A percentile compares a stretch with the other conserved stretches of the same genome.
phyloP scores from a whole-genome alignment of 2,888 invertebrate species.

The Tenthredo distinguenda region DNA sequence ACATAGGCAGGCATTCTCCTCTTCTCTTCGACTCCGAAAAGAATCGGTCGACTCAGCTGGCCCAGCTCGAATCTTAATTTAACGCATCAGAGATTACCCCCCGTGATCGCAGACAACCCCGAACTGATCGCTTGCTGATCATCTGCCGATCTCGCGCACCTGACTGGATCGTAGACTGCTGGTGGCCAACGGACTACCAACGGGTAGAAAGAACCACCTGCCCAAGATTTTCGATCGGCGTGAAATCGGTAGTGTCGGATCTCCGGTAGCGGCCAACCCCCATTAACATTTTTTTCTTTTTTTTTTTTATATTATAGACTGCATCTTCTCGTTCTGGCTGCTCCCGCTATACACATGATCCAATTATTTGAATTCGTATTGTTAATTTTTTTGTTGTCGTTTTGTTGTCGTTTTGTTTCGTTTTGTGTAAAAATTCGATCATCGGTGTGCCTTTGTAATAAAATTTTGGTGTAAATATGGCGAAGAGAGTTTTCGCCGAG shows the following conservation, averaged over 20 bases:
- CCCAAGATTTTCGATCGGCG: constrained; percentile 51
- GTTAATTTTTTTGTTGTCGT: not conserved
- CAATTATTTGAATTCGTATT: not conserved
- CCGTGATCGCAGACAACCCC: constrained; percentile 52
- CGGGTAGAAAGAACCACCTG: constrained; percentile 42
- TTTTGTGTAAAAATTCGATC: not conserved
- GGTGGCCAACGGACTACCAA: constrained; percentile 40
- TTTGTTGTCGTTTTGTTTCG: not conserved
- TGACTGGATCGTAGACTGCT: constrained; percentile 37
- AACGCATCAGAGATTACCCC: constrained; percentile 52
- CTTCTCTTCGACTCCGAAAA: constrained; percentile 4
- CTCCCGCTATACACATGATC: not conserved
- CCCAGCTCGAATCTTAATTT: constrained; percentile 49
- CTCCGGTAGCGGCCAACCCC: constrained; percentile 49
- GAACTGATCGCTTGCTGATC: constrained; percentile 47
- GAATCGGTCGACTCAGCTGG: constrained; percentile 38
- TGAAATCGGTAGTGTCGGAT: constrained; percentile 52
- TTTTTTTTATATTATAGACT: not conserved
- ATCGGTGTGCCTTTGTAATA: too few species aligned
- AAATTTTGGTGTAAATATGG: not conserved
- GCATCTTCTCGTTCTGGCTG: not conserved
- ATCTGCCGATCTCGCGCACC: constrained; percentile 54
- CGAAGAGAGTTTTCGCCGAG: not conserved
- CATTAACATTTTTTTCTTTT: constrained; percentile 29
- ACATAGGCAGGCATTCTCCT: not conserved